These are phyloP conservation scores for Malthinus seriepunctatus DNA, from an alignment of 2,888 invertebrate genomes.

Conservation along the genomic window DNA sequence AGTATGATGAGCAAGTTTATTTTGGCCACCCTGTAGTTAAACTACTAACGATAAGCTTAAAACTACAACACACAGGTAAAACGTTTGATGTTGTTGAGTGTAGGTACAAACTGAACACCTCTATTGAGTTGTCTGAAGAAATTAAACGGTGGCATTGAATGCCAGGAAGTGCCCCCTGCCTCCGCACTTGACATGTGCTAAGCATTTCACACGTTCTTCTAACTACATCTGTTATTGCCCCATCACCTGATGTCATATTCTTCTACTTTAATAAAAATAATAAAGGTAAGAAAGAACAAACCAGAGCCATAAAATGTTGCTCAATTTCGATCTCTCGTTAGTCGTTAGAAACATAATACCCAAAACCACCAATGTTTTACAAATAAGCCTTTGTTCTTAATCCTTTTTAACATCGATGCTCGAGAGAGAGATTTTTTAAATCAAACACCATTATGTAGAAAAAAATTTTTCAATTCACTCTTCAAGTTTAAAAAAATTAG, in stretches of 20 bases:
- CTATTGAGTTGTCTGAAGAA: conserved; percentile 49
- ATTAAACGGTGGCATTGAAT: conserved; percentile 47
- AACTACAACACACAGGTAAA: conserved; percentile 32
- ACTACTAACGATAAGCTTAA: too few species aligned
- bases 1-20: conserved; percentile 37
- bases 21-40: conserved; percentile 35
- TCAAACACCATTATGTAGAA: conserved; percentile 1
- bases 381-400: conserved; percentile 2
- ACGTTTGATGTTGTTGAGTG: conserved; percentile 32
- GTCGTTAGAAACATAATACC: conserved; percentile 15
- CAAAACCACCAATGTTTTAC: not conserved
- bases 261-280: conserved; percentile 17
- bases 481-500: not conserved
- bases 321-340: conserved; percentile 13
- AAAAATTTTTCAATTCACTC: not conserved
- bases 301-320: conserved; percentile 9
- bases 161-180: conserved; percentile 46
- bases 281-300: conserved; percentile 2
- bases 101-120: conserved; percentile 41
- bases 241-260: conserved; percentile 32
- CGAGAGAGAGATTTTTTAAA: not conserved
- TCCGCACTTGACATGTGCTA: conserved; percentile 49
- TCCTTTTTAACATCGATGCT: not conserved
- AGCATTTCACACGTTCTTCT: conserved; percentile 48
- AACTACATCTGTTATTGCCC: conserved; percentile 32